A percentile compares a stretch with the other conserved stretches of the same genome.
phyloP scores from a whole-genome alignment of 2,113 vertebrate species.

The Trichechus manatus region DNA sequence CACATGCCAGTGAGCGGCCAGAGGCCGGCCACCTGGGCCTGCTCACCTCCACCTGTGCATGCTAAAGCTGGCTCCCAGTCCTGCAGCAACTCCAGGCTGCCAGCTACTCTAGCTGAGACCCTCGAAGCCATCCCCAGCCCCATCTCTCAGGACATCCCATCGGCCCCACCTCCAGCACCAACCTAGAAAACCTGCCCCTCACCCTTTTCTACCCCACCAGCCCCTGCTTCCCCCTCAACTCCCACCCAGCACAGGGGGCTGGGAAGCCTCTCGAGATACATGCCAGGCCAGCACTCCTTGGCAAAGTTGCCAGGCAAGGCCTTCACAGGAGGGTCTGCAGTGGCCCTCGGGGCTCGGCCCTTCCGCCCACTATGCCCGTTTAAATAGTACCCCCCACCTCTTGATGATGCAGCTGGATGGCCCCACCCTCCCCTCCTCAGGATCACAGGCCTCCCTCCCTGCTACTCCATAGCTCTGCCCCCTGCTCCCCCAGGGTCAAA shows the following conservation, averaged over 20 bases:
- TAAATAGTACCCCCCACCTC: not conserved
- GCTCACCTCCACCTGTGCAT: not conserved
- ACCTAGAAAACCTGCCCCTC: not conserved
- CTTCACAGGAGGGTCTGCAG: not conserved
- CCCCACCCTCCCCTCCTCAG: no score
- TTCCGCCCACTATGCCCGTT: not conserved
- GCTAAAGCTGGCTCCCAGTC: not conserved
- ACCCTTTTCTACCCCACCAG: not conserved
- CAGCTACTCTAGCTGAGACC: not conserved
- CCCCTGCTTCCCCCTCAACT: not conserved
- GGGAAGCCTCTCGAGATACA: not conserved
- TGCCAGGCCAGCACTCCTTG: not conserved
- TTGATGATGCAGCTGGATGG: no score
- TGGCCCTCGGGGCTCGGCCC: not conserved
- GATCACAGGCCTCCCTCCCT: not conserved
- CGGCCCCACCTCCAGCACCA: not conserved
- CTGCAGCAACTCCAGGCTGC: no score
- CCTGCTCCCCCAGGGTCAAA: not conserved
- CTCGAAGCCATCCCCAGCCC: not conserved
- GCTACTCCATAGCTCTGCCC: not conserved
- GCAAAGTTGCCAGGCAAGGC: not conserved
- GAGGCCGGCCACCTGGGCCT: no score
- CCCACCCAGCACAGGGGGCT: not conserved
- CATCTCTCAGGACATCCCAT: not conserved
- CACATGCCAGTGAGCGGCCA: no score